phyloP scores from a whole-genome alignment of 2,888 invertebrate species.

The Eudemis profundana region DNA sequence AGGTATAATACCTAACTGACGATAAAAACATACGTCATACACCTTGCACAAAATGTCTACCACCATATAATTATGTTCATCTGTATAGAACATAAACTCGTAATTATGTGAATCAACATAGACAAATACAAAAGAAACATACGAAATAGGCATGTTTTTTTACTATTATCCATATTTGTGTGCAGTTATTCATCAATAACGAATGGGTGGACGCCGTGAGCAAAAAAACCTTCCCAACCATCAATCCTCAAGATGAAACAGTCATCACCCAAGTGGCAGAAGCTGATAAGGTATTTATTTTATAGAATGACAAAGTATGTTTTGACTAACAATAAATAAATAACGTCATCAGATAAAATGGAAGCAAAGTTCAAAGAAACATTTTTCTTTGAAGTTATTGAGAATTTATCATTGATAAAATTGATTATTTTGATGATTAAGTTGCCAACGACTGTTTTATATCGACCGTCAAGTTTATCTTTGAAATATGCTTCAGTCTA shows the following conservation, averaged over 20 bases:
- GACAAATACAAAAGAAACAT: too few species aligned
- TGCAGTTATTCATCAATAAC: slow-evolving; percentile 91
- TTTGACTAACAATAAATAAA: neutral
- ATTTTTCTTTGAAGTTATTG: neutral
- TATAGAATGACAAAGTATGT: slow-evolving; percentile 6
- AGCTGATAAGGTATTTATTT: slow-evolving; percentile 89
- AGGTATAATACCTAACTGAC: neutral
- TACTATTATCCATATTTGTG: too few species aligned
- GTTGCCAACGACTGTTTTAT: neutral
- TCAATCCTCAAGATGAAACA: slow-evolving; percentile 92
- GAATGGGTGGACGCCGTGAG: slow-evolving; percentile 91
- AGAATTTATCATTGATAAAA: neutral
- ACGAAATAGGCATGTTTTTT: too few species aligned
- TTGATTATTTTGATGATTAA: slow-evolving; percentile 4
- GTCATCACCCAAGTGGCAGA: slow-evolving; percentile 91
- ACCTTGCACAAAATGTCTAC: neutral
- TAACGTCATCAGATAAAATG: slow-evolving; percentile 10
- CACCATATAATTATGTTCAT: too few species aligned
- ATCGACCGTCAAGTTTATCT: too few species aligned
- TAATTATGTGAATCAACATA: too few species aligned
- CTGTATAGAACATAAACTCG: too few species aligned
- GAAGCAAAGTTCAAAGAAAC: slow-evolving; percentile 11
- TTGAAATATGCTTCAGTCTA: neutral
- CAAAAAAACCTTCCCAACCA: slow-evolving; percentile 92
- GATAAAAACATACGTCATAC: neutral